Evolutionary conservation across 2,113 vertebrate species (phyloP), one percentile per base, ranked within the genome.

Genomic region (Sclerurus mexicanus): DNA sequence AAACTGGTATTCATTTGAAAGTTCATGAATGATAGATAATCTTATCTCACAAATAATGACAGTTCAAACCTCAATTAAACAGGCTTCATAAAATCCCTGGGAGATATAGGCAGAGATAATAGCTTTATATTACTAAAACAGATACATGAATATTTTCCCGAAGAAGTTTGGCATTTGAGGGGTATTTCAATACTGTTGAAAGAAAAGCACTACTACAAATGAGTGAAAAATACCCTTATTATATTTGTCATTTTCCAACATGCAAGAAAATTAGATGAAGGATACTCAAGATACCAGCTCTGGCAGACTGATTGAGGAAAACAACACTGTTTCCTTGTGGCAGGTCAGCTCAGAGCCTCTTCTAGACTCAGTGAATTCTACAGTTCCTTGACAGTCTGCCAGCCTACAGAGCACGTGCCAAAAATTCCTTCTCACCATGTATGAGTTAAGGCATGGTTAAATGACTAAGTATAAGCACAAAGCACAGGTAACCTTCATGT

Each of bases 1-100:
- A 88, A 90, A 88, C 85, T 78, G 35, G 37, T 72, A 37, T 90
- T 90, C 64, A 78, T 68, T 72, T 89, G 86, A 86, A 96, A 92
- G 76, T 83, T 93, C 93, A 95, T 95, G 73, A 96, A 96, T 95
- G 93, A 96, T 95, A 95, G 64, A 95, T 97, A 96, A 92, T 94
- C 86, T 90, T 64, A 87, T 96, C 90, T 93, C 90, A 92, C 88
- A 90, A 94, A 95, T 93, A 92, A 92, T 67, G 85, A 78, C 86
- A 90, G 79, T 85, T 93, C 86, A 94, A 95, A 93, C 86, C 56
- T 89, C 96, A 96, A 91, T 96, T 97, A 95, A 94, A 93, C 31
- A 87, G 91, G 84, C 66, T 76, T 93, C 81, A 95, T 77, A 89
- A 89, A 94, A 37, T 69, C 93, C 69, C 62, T 76, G 87, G 85